Evolutionary conservation across 1,140 invertebrate species (phyloP).

Genomic region (Araneus ventricosus): DNA sequence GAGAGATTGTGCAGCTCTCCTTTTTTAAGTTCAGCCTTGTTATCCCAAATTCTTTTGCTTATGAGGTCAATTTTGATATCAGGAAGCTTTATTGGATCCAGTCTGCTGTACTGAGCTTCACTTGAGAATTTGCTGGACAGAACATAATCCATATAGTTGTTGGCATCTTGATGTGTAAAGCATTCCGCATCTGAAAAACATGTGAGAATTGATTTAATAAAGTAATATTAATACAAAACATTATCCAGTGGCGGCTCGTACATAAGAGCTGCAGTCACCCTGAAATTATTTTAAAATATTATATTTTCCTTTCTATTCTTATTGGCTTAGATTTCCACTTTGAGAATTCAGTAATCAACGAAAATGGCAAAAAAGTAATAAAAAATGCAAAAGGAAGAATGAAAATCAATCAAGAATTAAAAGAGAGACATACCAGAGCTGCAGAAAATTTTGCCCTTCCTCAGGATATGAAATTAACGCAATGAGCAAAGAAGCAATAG

Average conservation of each 20-base stretch:
- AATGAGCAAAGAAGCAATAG: too few species aligned
- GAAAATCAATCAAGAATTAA: too few species aligned
- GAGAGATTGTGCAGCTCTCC: slow-evolving; percentile 18
- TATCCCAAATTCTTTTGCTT: slow-evolving; percentile 39
- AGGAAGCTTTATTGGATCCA: slow-evolving; percentile 46
- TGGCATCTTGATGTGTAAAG: slow-evolving; percentile 25
- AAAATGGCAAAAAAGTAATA: too few species aligned
- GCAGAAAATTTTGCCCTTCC: too few species aligned
- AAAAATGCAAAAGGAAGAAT: too few species aligned
- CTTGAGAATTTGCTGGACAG: neutral
- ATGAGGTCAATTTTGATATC: slow-evolving; percentile 54
- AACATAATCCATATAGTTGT: slow-evolving; percentile 33
- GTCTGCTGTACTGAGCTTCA: slow-evolving; percentile 29
- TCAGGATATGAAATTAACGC: too few species aligned
- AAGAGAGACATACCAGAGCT: too few species aligned
- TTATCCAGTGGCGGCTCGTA: too few species aligned
- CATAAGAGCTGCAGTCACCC: too few species aligned
- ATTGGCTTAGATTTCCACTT: too few species aligned
- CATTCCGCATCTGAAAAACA: neutral
- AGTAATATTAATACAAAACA: neutral
- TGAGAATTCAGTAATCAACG: too few species aligned
- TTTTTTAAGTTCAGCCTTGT: slow-evolving; percentile 20
- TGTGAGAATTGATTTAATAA: neutral
- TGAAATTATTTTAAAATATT: neutral
- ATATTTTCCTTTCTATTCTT: too few species aligned